A percentile compares a stretch with the other conserved stretches of the same genome.
Conservation (phyloP, 2,888 invertebrate genomes). For the Epirrhoe tristata region DNA sequence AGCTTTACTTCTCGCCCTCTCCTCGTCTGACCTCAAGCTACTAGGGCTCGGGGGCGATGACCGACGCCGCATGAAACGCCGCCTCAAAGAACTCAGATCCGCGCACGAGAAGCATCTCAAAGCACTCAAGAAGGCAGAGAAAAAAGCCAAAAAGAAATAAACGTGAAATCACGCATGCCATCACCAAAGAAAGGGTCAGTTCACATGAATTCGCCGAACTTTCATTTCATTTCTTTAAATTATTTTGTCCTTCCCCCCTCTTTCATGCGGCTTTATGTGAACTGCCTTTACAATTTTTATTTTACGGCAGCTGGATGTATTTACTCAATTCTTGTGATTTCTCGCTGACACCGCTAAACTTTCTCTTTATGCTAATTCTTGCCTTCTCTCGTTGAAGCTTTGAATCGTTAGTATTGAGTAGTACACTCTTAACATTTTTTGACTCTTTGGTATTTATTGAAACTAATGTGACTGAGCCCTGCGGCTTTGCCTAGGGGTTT, state of each 20-base stretch:
- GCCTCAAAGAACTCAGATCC: constrained; percentile 92
- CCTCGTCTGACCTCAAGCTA: constrained; percentile 96
- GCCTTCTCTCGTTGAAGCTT: constrained; percentile 41
- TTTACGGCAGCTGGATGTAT: constrained; percentile 39
- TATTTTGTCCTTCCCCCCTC: constrained; percentile 24
- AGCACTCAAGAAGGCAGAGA: constrained; percentile 94
- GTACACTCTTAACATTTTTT: constrained; percentile 39
- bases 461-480: constrained; percentile 39
- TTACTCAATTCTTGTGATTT: constrained; percentile 43
- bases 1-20: constrained; percentile 92
- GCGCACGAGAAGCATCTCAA: constrained; percentile 95
- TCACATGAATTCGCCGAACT: constrained; percentile 48
- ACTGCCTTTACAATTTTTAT: constrained; percentile 43
- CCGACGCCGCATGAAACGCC: constrained; percentile 91
- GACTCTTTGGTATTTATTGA: constrained; percentile 35
- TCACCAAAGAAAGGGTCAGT: constrained; percentile 62
- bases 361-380: constrained; percentile 45
- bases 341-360: constrained; percentile 35
- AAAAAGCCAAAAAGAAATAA: constrained; percentile 90
- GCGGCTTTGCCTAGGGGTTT: constrained; percentile 43
- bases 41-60: constrained; percentile 93
- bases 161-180: constrained; percentile 41
- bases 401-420: constrained; percentile 36
- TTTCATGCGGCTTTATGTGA: constrained; percentile 46
- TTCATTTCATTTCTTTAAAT: constrained; percentile 21